Evolutionary conservation across 2,797 vertebrate species (phyloP).

Genomic region (Florisuga fusca): DNA sequence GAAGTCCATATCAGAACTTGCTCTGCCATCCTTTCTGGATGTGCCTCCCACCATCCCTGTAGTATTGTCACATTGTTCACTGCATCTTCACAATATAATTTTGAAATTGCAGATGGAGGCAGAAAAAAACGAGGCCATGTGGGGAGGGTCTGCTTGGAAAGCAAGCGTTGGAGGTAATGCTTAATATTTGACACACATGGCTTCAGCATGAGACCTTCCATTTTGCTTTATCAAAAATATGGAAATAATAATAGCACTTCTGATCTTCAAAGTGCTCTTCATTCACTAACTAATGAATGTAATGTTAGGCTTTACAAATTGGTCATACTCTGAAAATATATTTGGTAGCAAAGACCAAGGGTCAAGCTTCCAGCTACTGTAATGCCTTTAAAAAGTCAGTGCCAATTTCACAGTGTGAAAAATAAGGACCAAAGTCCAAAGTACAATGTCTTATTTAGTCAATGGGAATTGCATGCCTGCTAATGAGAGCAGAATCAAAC

Average conservation of each 20-base stretch:
- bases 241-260: constrained; percentile 36
- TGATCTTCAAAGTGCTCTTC: constrained; percentile 62
- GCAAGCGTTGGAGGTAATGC: background rate
- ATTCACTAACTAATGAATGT: constrained; percentile 19
- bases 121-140: background rate
- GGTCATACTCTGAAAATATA: constrained; percentile 37
- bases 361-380: constrained; percentile 42
- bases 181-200: constrained; percentile 42
- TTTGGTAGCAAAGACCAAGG: constrained; percentile 53
- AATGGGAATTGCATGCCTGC: background rate
- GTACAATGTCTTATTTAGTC: background rate
- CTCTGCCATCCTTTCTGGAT: background rate
- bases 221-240: constrained; percentile 11
- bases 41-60: background rate
- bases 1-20: background rate
- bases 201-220: background rate
- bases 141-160: background rate
- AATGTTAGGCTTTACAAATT: constrained; percentile 21
- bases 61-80: rapidly evolving
- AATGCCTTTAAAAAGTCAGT: background rate
- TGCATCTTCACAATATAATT: background rate
- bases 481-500: constrained; percentile 31
- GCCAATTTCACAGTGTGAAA: background rate
- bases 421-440: background rate
- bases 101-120: background rate